phyloP scores from a whole-genome alignment of 2,113 vertebrate species.

The Rhinichthys klamathensis region DNA sequence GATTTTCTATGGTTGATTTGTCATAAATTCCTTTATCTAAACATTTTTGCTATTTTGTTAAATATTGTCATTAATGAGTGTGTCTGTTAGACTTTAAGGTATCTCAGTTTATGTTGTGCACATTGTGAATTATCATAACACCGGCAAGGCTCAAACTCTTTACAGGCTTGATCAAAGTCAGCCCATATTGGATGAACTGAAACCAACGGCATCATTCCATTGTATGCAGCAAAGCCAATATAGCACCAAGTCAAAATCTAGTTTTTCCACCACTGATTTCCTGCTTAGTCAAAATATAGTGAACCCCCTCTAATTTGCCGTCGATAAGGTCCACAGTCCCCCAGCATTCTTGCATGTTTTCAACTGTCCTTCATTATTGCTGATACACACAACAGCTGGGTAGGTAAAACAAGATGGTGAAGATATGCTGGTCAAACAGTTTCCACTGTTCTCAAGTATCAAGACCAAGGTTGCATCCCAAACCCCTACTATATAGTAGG shows the following conservation, averaged over 20 bases:
- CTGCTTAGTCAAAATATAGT: neutral
- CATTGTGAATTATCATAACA: slow-evolving; percentile 8
- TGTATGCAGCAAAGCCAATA: neutral
- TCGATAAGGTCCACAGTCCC: slow-evolving; percentile 13
- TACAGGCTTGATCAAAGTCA: neutral
- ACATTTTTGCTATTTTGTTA: slow-evolving; percentile 64
- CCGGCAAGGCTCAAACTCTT: neutral
- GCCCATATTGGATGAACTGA: neutral
- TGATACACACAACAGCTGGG: neutral
- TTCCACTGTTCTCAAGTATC: slow-evolving; percentile 8
- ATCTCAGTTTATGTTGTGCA: slow-evolving; percentile 17
- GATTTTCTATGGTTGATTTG: slow-evolving; percentile 63
- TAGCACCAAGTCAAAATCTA: slow-evolving; percentile 13
- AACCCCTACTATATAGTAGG: too few species aligned
- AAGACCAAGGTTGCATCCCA: neutral
- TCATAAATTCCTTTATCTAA: slow-evolving; percentile 62
- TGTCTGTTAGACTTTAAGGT: slow-evolving; percentile 23
- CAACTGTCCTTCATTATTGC: neutral
- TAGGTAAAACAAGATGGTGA: slow-evolving; percentile 5
- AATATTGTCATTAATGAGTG: slow-evolving; percentile 50
- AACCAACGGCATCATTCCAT: neutral
- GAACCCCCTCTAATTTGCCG: neutral
- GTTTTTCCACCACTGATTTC: neutral
- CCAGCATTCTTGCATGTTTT: neutral
- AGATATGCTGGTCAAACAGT: slow-evolving; percentile 1